Evolutionary conservation across 2,797 vertebrate genomes (phyloP).

Genomic region (Lacerta agilis): DNA sequence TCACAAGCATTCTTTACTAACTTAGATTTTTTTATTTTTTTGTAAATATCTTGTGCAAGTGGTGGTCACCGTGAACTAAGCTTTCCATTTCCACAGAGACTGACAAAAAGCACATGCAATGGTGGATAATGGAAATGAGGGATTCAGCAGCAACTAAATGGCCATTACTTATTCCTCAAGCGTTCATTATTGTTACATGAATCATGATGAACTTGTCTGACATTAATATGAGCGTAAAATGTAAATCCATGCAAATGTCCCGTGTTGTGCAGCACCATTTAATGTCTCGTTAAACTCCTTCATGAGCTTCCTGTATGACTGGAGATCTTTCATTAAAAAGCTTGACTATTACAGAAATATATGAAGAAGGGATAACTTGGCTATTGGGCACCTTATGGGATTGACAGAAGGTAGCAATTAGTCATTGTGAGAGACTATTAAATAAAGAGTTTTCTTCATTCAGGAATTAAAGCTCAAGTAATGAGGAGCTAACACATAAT

Average conservation of each 20-base stretch:
- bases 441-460: constrained; percentile 38
- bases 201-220: constrained; percentile 61
- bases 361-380: constrained; percentile 34
- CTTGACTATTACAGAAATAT: constrained; percentile 40
- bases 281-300: constrained; percentile 38
- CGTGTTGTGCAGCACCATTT: constrained; percentile 47
- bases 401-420: constrained; percentile 47
- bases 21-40: background rate
- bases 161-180: constrained; percentile 56
- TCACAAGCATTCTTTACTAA: background rate
- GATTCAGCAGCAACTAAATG: constrained; percentile 30
- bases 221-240: constrained; percentile 62
- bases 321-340: constrained; percentile 42
- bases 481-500: background rate
- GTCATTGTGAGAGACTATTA: constrained; percentile 19
- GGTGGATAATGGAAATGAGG: background rate
- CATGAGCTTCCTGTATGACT: constrained; percentile 32
- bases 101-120: background rate
- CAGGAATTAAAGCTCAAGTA: constrained; percentile 38
- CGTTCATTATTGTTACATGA: constrained; percentile 57
- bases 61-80: too few species aligned
- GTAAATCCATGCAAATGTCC: constrained; percentile 63
- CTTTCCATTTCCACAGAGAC: background rate
- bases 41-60: background rate
- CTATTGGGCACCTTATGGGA: constrained; percentile 36